phyloP scores from a whole-genome alignment of 2,888 invertebrate species.

The Nesidiocoris tenuis region DNA sequence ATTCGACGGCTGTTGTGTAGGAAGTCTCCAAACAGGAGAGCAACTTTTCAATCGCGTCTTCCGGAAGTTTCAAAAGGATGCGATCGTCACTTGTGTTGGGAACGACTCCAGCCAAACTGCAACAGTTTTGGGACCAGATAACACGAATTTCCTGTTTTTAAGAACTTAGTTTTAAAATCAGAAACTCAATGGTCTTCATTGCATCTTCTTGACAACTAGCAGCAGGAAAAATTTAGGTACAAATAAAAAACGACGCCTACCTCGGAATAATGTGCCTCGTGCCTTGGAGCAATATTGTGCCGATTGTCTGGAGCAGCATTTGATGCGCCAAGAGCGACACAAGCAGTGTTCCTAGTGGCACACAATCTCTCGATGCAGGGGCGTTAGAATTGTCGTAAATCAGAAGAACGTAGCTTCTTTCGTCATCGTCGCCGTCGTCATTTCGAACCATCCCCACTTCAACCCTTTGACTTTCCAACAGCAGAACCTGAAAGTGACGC shows the following conservation, averaged over 20 bases:
- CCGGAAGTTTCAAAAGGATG: slow-evolving; percentile 41
- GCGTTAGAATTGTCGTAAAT: slow-evolving; percentile 50
- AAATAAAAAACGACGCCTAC: slow-evolving; percentile 41
- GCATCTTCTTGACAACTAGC: too few species aligned
- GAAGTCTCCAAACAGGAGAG: slow-evolving; percentile 79
- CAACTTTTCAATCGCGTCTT: slow-evolving; percentile 61
- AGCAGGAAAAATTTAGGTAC: too few species aligned
- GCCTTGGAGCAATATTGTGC: slow-evolving; percentile 79
- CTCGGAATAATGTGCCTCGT: slow-evolving; percentile 63
- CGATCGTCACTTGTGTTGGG: slow-evolving; percentile 44
- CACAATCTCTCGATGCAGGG: slow-evolving; percentile 63
- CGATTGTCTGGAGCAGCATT: slow-evolving; percentile 87
- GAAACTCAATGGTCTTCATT: not conserved
- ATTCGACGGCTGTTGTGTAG: slow-evolving; percentile 77
- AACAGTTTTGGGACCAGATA: not conserved
- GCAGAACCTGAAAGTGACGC: slow-evolving; percentile 59
- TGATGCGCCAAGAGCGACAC: slow-evolving; percentile 89
- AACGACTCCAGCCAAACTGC: slow-evolving; percentile 46
- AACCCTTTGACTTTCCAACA: slow-evolving; percentile 61
- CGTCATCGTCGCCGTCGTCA: slow-evolving; percentile 54
- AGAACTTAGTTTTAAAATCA: not conserved
- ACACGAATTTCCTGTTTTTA: too few species aligned
- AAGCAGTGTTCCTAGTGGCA: slow-evolving; percentile 83
- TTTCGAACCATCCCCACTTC: slow-evolving; percentile 52
- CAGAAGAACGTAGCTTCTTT: slow-evolving; percentile 55